Base-by-base conservation (phyloP, 2,113 vertebrate genomes). In the Anhinga rufa region DNA sequence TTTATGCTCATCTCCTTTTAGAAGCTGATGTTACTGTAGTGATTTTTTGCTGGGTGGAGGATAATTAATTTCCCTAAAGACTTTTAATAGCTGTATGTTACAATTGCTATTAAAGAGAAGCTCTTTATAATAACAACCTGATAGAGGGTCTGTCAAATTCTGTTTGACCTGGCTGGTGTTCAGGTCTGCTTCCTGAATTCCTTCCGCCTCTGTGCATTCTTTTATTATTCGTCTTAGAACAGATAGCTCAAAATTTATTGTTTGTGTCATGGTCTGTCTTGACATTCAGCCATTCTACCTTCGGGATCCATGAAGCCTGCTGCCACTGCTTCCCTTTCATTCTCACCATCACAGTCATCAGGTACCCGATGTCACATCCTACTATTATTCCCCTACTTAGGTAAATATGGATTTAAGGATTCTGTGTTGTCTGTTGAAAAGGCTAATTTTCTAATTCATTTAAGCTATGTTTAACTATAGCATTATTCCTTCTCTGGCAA, bases 291-390 rank as follows among this genome's bases (percentile, higher is more conserved):
- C 44, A 8, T 46, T 68, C 20, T 46, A 1, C 34, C 24, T 69
- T 62, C 1, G 4, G 29, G 24, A 51, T 38, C 46, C 22, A 17
- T 62, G 36, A 69, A 81, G 14, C 8, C 49, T 65, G 55, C 9
- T 80, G 18, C 34, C 34, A 9, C 25, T 31, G 17, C 32, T 80
- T 74, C 38, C 34, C 38, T 91, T 92, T 70, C 31, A 48, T 19
- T 34, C n/a, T 52, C 6, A 3, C 24, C 0, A 0, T 55, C 52
- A 34, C 5, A 26, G 10, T 36, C 9, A 8, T 36, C 9, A 8
- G 21, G 12, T 20, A 62, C 11, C 14, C 1, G 1, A 14, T 71
- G 31, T 28, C 34, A 64, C 1, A 2, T n/a, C 26, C 54, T 60
- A 20, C 29, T 57, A 9, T n/a, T 36, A 40, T 68, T 68, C 51